Base-by-base conservation (phyloP, 2,797 vertebrate species). In the Catostomus latipinnis region DNA sequence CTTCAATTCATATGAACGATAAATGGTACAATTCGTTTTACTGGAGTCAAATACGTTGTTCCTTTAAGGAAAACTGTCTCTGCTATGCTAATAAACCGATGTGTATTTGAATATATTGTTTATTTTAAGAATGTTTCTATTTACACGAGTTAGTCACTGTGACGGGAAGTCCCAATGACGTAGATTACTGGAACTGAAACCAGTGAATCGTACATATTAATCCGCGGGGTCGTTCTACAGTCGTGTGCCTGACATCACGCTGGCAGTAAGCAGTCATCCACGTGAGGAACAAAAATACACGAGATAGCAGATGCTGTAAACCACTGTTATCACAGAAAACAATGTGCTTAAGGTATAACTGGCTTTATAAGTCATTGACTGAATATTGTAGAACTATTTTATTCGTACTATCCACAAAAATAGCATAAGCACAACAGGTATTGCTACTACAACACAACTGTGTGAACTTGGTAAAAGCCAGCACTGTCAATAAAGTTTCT, bases 111-210 rank as follows among this genome's bases (percentile, higher is more conserved):
- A 8, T 6, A 11, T 10, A 6, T 9, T 1, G 18, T 16, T 22
- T 62, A 62, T 62, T n/a, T 56, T 56, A 6, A 22, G 49, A 53
- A 12, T 53, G 60, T 61, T 14, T 60, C 6, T 58, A n/a, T 49
- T 63, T 34, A 52, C 34, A 34, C 6, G 1, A 6, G 16, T 16
- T 7, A 11, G 8, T 34, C 8, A 73, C 43, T 46, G 11, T 13
- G 43, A 52, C 9, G 6, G 34, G 71, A 81, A 81, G 22, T 70
- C 50, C 60, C 60, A 7, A 13, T 93, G 91, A 93, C 90, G 91
- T 87, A 14, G 18, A 83, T 91, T 91, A 91, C 91, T 76, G 92
- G 91, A 94, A 94, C n/a, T 90, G 63, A 83, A 85, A 7, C 8
- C 22, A 62, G 45, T 18, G 43, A 11, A 34, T 56, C 68, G 90